Evolutionary conservation across 2,797 vertebrate genomes (phyloP).

Genomic region (Dallia pectoralis): DNA sequence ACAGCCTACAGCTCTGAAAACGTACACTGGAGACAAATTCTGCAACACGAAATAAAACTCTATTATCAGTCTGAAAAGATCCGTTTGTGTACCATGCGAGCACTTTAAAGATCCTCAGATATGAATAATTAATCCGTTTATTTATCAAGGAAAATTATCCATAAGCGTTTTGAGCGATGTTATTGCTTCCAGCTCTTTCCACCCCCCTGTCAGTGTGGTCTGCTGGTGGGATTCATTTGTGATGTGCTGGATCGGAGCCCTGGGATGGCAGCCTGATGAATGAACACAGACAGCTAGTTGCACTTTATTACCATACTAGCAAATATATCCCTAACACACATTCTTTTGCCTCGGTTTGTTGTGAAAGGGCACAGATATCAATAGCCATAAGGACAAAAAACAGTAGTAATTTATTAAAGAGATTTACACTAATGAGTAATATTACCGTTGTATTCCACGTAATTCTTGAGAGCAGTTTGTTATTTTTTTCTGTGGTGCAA

Average conservation of each 20-base stretch:
- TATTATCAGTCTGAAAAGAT: constrained; percentile 33
- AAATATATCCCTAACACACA: not conserved
- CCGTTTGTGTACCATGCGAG: constrained; percentile 24
- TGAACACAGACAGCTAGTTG: constrained; percentile 14
- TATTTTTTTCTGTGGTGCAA: not conserved
- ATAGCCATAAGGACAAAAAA: not conserved
- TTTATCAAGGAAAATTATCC: constrained; percentile 33
- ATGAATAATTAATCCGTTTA: constrained; percentile 31
- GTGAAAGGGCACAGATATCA: not conserved
- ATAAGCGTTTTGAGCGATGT: constrained; percentile 14
- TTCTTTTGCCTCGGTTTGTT: not conserved
- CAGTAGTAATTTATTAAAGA: not conserved
- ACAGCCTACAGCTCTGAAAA: constrained; percentile 11
- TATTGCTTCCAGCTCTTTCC: constrained; percentile 4
- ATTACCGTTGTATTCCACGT: not conserved
- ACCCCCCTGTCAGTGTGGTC: not conserved
- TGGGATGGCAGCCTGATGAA: constrained; percentile 11
- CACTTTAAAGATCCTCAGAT: constrained; percentile 10
- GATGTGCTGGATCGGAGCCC: constrained; percentile 12
- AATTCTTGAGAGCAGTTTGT: not conserved
- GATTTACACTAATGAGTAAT: not conserved
- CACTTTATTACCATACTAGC: constrained; percentile 17
- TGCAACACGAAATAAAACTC: constrained; percentile 31
- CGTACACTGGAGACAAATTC: constrained; percentile 17
- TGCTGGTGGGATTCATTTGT: constrained; percentile 12